phyloP scores from a whole-genome alignment of 2,888 invertebrate genomes.

The Harpalus rufipes region DNA sequence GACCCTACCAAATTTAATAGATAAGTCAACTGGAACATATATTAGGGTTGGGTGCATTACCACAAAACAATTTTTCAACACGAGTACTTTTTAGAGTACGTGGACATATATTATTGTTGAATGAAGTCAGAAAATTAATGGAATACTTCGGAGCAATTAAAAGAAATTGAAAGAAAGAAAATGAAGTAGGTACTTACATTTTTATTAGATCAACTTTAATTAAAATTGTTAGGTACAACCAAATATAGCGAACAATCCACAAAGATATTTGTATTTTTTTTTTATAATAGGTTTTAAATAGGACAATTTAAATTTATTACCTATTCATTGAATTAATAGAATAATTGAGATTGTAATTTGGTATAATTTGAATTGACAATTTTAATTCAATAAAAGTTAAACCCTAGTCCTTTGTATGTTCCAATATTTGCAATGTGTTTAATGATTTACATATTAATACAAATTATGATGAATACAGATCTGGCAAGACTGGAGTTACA shows the following conservation, averaged over 20 bases:
- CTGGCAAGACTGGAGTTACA: too few species aligned
- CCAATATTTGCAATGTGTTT: not conserved
- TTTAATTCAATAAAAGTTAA: not conserved
- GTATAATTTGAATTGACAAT: not conserved
- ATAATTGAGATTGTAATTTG: not conserved
- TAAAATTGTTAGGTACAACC: not conserved
- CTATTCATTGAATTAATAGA: not conserved
- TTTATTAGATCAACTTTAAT: not conserved
- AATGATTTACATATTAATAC: not conserved
- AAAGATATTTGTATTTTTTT: not conserved
- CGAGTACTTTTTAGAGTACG: not conserved
- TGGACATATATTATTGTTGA: not conserved
- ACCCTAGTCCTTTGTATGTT: not conserved
- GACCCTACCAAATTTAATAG: conserved; percentile 43
- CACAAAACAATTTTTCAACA: conserved; percentile 1
- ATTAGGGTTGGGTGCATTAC: conserved; percentile 9
- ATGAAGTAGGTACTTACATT: not conserved
- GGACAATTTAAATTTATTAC: not conserved
- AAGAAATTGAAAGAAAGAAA: not conserved
- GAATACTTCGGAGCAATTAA: not conserved
- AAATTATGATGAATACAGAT: too few species aligned
- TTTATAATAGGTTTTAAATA: not conserved
- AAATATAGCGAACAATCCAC: not conserved
- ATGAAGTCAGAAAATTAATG: too few species aligned
- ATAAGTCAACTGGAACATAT: conserved; percentile 18